phyloP scores from a whole-genome alignment of 2,797 vertebrate species.

The Varecia variegata region DNA sequence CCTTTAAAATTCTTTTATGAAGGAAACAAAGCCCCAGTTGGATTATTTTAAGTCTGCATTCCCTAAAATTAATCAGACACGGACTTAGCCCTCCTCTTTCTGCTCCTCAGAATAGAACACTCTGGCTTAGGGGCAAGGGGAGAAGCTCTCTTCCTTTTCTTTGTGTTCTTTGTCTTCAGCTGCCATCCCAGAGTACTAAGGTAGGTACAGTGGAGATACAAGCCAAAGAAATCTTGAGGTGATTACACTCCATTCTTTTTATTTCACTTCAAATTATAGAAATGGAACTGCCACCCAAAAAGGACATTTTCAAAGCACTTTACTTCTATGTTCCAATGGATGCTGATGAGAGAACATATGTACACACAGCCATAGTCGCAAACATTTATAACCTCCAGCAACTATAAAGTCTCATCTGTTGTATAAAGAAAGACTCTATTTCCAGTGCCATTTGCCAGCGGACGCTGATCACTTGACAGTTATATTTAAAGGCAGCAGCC shows the following conservation, averaged over 20 bases:
- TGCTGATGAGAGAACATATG: conserved; percentile 68
- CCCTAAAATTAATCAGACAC: not conserved
- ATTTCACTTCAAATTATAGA: conserved; percentile 58
- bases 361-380: conserved; percentile 51
- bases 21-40: not conserved
- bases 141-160: not conserved
- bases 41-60: conserved; percentile 19
- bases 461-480: conserved; percentile 64
- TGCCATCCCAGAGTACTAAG: not conserved
- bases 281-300: conserved; percentile 10
- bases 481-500: conserved; percentile 60
- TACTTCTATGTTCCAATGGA: conserved; percentile 26
- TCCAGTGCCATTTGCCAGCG: conserved; percentile 56
- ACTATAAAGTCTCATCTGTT: conserved; percentile 69
- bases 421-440: conserved; percentile 55
- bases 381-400: conserved; percentile 67
- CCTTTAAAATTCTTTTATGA: conserved; percentile 41
- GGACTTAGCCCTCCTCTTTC: not conserved
- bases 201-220: not conserved
- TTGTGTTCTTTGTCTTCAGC: conserved; percentile 9
- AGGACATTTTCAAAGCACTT: conserved; percentile 64
- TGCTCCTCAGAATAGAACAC: not conserved
- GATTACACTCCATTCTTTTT: conserved; percentile 42
- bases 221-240: not conserved
- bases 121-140: not conserved